A percentile compares a stretch with the other conserved stretches of the same genome.
Conservation (phyloP, 2,113 vertebrate species). For the Salvator merianae region DNA sequence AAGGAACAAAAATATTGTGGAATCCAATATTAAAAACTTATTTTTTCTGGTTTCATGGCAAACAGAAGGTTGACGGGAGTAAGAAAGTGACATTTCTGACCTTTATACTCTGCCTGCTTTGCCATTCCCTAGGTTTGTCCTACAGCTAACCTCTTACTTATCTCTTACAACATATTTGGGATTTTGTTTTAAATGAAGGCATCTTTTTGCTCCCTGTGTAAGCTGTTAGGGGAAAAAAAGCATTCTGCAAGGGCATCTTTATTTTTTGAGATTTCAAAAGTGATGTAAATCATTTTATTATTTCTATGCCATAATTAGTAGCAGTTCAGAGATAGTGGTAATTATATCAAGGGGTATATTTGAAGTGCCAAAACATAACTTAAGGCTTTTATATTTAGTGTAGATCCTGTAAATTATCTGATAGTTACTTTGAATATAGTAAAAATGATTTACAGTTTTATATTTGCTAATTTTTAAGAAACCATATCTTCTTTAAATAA, state of each 20-base stretch:
- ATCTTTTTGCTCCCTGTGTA: neutral
- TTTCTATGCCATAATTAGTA: neutral
- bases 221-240: neutral
- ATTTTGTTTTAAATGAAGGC: neutral
- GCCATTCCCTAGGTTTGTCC: too few relatives aligned
- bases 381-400: neutral
- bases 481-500: neutral
- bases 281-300: neutral
- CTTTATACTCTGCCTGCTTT: too few relatives aligned
- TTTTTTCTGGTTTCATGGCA: too few relatives aligned
- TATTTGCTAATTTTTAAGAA: constrained; percentile 7
- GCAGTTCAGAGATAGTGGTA: constrained; percentile 4
- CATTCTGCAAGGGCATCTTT: neutral
- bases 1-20: too few relatives aligned
- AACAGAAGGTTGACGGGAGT: too few relatives aligned
- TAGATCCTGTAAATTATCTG: neutral
- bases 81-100: too few relatives aligned
- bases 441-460: neutral
- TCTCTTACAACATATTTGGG: neutral
- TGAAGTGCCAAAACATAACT: constrained; percentile 5
- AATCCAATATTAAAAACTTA: too few relatives aligned
- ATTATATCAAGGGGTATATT: neutral
- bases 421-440: neutral
- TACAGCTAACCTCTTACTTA: too few relatives aligned
- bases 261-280: constrained; percentile 3